phyloP scores from a whole-genome alignment of 2,797 vertebrate genomes.

The Trichosurus vulpecula region DNA sequence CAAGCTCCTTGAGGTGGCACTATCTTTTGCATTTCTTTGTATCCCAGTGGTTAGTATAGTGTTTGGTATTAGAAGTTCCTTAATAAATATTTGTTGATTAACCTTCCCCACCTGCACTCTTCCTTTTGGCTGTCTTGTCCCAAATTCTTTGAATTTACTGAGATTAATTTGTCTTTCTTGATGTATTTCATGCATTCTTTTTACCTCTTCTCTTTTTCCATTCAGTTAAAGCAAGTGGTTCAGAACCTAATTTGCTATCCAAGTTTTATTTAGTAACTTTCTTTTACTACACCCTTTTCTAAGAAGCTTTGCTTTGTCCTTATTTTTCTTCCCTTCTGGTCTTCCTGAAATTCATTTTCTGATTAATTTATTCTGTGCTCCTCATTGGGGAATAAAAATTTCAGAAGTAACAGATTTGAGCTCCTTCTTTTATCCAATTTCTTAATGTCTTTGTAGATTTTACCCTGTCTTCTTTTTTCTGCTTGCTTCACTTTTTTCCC shows the following conservation, averaged over 20 bases:
- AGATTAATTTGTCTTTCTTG: not conserved
- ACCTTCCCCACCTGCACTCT: no score
- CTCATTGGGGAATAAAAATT: not conserved
- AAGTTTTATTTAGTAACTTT: not conserved
- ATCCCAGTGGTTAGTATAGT: not conserved
- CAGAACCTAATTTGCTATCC: not conserved
- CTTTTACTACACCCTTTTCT: not conserved
- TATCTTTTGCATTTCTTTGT: not conserved
- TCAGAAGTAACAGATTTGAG: not conserved
- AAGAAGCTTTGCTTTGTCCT: not conserved
- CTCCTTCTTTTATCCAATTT: not conserved
- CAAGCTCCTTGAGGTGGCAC: no score
- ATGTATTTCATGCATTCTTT: not conserved
- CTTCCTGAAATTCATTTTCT: not conserved
- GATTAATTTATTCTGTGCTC: not conserved
- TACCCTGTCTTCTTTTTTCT: not conserved
- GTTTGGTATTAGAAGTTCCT: not conserved
- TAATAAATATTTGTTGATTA: not conserved
- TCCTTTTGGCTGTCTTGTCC: no score
- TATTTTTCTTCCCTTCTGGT: not conserved
- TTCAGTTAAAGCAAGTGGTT: not conserved
- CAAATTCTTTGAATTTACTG: not conserved
- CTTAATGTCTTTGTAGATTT: not conserved
- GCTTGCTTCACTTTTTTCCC: not conserved
- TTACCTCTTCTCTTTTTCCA: not conserved